phyloP scores from a whole-genome alignment of 2,888 invertebrate genomes.

The Trichopoda pennipes region DNA sequence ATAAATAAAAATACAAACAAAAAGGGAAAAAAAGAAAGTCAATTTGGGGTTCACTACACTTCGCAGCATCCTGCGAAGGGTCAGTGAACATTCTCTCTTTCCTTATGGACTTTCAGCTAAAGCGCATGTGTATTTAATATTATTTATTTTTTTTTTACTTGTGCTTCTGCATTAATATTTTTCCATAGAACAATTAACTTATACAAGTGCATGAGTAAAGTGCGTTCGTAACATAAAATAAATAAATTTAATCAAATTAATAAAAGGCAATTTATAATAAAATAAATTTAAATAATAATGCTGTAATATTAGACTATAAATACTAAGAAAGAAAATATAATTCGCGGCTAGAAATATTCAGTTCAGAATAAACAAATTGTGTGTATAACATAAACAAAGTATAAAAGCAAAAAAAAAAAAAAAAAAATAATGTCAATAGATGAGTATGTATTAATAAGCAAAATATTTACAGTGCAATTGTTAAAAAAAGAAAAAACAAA shows the following conservation, averaged over 20 bases:
- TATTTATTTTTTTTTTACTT: conserved; percentile 63
- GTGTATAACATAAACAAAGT: conserved; percentile 49
- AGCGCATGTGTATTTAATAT: conserved; percentile 68
- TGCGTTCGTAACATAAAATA: conserved; percentile 8
- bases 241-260: neutral
- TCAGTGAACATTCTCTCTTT: conserved; percentile 62
- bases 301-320: neutral
- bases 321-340: conserved; percentile 1
- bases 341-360: neutral
- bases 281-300: neutral
- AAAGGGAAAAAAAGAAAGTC: neutral
- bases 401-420: neutral
- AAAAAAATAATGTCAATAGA: neutral
- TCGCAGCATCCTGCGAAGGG: conserved; percentile 60
- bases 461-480: neutral
- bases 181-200: conserved; percentile 26
- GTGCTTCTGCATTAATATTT: conserved; percentile 10
- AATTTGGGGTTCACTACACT: conserved; percentile 62
- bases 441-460: neutral
- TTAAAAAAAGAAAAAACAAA: neutral
- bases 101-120: conserved; percentile 61
- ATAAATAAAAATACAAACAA: neutral
- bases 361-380: conserved; percentile 17
- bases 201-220: conserved; percentile 18
- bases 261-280: neutral